A percentile compares a stretch with the other conserved stretches of the same genome.
Evolutionary conservation across 2,888 invertebrate genomes (phyloP).

Genomic region (Cerceris ruficornis): DNA sequence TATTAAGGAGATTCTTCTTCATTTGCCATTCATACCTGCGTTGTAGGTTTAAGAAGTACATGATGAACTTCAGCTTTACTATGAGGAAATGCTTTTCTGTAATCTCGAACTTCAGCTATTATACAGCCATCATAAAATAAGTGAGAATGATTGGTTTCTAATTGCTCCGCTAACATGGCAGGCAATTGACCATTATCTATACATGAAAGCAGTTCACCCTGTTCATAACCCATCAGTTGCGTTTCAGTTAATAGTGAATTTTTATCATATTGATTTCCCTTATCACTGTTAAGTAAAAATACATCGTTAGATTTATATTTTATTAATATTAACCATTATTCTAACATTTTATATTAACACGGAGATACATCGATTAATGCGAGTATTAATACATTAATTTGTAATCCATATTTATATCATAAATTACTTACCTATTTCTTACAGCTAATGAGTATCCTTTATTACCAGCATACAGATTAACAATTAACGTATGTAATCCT

Average conservation of each 20-base stretch:
- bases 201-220: constrained; percentile 92
- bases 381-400: not conserved
- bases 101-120: constrained; percentile 95
- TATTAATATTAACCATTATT: not conserved
- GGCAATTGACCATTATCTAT: constrained; percentile 96
- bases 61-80: constrained; percentile 92
- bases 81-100: constrained; percentile 90
- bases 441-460: constrained; percentile 92
- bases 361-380: too few species aligned
- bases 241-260: constrained; percentile 87
- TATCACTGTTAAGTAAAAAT: constrained; percentile 72
- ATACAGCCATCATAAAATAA: constrained; percentile 96
- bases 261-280: constrained; percentile 83
- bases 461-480: constrained; percentile 95
- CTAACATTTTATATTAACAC: not conserved
- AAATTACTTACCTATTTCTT: constrained; percentile 83
- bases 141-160: constrained; percentile 92
- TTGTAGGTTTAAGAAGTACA: constrained; percentile 93
- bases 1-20: constrained; percentile 4
- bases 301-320: constrained; percentile 2
- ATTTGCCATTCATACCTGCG: constrained; percentile 85
- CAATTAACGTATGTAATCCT: constrained; percentile 93
- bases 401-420: constrained; percentile 54
- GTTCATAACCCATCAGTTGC: constrained; percentile 93
- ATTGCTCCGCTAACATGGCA: constrained; percentile 91